Base-by-base conservation (phyloP, 2,113 vertebrate species). In the Ceratotherium simum region DNA sequence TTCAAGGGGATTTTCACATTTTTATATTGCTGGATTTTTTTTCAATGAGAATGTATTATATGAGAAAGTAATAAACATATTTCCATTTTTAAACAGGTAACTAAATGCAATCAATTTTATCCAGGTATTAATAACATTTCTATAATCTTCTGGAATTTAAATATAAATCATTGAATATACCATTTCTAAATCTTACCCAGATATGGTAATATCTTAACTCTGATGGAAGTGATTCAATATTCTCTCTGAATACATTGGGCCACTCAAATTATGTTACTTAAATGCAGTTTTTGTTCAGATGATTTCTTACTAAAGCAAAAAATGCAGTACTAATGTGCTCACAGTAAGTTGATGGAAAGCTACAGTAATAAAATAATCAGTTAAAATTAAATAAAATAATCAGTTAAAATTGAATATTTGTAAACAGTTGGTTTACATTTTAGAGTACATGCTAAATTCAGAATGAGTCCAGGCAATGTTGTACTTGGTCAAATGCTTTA, bases 391-490 rank as follows among this genome's bases (percentile, higher is more conserved):
- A 54, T 78, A 31, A 60, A 54, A 54, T 51, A 31, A 39, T 58
- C 70, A 81, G 78, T 70, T 76, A 76, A 92, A 96, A 78, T n/a
- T 31, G 27, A 65, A 79, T 8, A 80, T 70, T 23, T 65, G 20
- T 65, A 80, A 92, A 62, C 46, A 79, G 8, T 23, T 78, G 25
- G 54, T 80, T 87, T 73, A 82, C 21, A 42, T 7, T 75, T 62
- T 20, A 64, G 64, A 97, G 94, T 96, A 97, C 83, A 93, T 58
- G 56, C 31, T 96, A 96, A 98, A 98, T 96, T 98, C 98, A 96
- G 98, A 98, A 97, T 96, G 46, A 98, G 95, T 96, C 94, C 96
- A 98, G 98, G 98, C 92, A 98, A 27, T 46, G 8, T 12, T 29
- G 9, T 75, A 14, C 60, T 96, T 84, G 39, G 16, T 72, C 62